These are phyloP conservation scores for Dichetophora obliterata DNA, from an alignment of 2,888 invertebrate genomes.

Conservation along the genomic window DNA sequence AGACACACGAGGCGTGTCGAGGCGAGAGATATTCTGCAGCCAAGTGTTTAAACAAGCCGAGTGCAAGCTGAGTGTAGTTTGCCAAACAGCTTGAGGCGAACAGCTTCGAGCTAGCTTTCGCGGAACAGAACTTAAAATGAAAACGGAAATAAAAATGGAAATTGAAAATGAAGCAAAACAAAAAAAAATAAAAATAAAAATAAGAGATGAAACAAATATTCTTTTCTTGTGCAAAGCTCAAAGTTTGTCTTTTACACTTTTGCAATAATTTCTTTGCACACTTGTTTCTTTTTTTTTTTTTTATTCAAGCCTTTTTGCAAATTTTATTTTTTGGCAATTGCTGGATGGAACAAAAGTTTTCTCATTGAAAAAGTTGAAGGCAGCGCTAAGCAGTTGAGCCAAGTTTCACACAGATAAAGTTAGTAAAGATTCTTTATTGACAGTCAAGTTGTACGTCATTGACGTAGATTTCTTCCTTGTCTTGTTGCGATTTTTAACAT, in stretches of 20 bases:
- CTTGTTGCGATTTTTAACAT: background rate
- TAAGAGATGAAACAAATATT: constrained; percentile 10
- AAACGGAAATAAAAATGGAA: too few relatives aligned
- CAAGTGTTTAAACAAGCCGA: constrained; percentile 11
- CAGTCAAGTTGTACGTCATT: constrained; percentile 9
- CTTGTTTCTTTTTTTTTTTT: background rate
- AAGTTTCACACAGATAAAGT: background rate
- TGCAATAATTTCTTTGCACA: background rate
- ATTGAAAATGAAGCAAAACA: too few relatives aligned
- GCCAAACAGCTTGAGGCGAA: constrained; percentile 20
- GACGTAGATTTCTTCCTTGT: background rate
- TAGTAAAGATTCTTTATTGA: background rate
- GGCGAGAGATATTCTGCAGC: background rate
- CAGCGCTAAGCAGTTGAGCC: constrained; percentile 17
- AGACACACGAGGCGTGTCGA: background rate
- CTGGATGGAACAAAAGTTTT: constrained; percentile 24
- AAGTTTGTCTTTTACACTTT: constrained; percentile 35
- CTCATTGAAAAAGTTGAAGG: constrained; percentile 35
- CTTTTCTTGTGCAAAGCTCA: constrained; percentile 9
- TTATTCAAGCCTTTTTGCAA: background rate
- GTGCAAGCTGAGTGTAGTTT: background rate
- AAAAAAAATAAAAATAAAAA: background rate
- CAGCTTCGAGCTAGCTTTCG: constrained; percentile 2
- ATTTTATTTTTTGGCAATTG: constrained; percentile 5
- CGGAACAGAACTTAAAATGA: background rate